Evolutionary conservation across 2,113 vertebrate species (phyloP), one percentile per base, ranked within the genome.

Genomic region (Brachyhypopomus gauderio): DNA sequence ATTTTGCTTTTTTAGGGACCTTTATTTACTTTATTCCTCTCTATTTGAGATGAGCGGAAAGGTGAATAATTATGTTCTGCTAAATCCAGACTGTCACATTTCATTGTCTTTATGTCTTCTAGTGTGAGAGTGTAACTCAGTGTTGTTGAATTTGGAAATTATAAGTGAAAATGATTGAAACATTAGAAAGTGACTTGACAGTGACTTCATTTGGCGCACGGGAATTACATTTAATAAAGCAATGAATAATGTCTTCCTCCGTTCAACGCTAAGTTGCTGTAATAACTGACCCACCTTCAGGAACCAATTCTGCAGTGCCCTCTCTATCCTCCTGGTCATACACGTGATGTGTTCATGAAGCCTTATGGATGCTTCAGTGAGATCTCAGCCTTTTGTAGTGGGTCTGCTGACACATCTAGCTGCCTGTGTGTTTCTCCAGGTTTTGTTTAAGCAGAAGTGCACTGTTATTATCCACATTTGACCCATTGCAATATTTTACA

Each of bases 1-100:
- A 52, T 71, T 41, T 30, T 30, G 30, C 2, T 30, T 1, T 30
- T 3, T 30, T 30, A 30, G 19, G 23, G 4, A 19, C 7, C 60
- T 4, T 38, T 52, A 52, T 58, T 52, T 79, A 62, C 62, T 64
- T 63, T 62, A 79, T 79, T 80, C 69, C 72, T 34, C n/a, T 25
- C 41, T 5, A 9, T 16, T 30, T 17, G 30, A 67, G 27, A 30
- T 66, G 0, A 41, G 66, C 52, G 71, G 17, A 79, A 71, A 55
- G 25, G 19, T 12, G 77, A 66, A 4, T 7, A 20, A 59, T 17
- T 17, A 17, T 67, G 16, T 36, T 30, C 5, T 20, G 34, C 27
- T 67, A 67, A 67, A 64, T 30, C 36, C 41, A 66, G 3, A 14
- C 4, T 25, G 63, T 23, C 63, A 14, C 17, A 16, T 60, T 67